Percentiles rank a stretch among this genome's conserved stretches.
phyloP scores from a whole-genome alignment of 2,797 vertebrate genomes.

The Spea hammondii region DNA sequence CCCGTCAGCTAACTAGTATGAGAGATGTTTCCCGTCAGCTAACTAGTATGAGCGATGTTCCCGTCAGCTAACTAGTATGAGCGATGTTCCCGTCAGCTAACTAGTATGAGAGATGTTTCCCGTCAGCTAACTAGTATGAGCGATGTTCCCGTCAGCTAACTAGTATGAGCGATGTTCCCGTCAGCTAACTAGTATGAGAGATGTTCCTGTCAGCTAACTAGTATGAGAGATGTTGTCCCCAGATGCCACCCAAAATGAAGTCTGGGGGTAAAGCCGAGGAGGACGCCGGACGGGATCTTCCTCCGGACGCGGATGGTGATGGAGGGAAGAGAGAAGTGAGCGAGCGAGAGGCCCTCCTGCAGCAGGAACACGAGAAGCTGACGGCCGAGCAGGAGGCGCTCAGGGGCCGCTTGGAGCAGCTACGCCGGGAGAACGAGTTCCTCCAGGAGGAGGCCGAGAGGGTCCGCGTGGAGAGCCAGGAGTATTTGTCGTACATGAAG shows the following conservation, averaged over 20 bases:
- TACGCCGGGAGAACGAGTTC: conserved; percentile 46
- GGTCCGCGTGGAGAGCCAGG: conserved; percentile 54
- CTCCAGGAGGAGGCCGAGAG: conserved; percentile 47
- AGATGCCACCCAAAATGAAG: conserved; percentile 38
- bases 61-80: too few relatives aligned
- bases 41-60: too few relatives aligned
- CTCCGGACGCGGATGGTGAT: neutral
- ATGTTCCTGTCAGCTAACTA: too few relatives aligned
- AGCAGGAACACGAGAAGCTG: conserved; percentile 42
- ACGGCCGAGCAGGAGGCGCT: conserved; percentile 31
- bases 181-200: too few relatives aligned
- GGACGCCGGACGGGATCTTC: neutral
- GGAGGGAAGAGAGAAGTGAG: neutral
- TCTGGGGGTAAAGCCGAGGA: neutral
- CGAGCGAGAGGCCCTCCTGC: neutral
- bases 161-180: too few relatives aligned
- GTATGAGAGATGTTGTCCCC: neutral
- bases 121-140: too few relatives aligned
- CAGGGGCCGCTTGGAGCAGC: conserved; percentile 23
- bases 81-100: too few relatives aligned
- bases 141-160: too few relatives aligned
- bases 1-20: too few relatives aligned
- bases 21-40: too few relatives aligned
- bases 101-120: too few relatives aligned
- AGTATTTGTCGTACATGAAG: conserved; percentile 59